Percentiles rank a stretch among this genome's conserved stretches.
These are phyloP conservation scores for Enteromius trimaculatus DNA, from an alignment of 2,797 vertebrate genomes.

Conservation along the genomic window DNA sequence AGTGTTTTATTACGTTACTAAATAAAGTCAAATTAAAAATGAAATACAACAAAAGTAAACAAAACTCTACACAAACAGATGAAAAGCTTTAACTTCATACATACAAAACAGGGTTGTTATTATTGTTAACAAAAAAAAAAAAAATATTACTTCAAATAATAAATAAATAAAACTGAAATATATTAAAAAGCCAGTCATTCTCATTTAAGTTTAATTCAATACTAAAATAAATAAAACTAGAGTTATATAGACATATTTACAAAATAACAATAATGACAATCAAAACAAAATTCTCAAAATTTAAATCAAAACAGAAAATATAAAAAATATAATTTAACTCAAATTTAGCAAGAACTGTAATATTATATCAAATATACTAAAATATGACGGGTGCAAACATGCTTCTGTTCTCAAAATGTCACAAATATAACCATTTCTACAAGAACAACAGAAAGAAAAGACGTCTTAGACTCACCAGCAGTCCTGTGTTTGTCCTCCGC, in stretches of 20 bases:
- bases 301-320: neutral
- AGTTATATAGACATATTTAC: neutral
- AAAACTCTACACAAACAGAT: neutral
- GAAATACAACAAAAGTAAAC: neutral
- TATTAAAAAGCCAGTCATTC: neutral
- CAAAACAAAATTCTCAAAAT: neutral
- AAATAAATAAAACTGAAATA: neutral
- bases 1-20: neutral
- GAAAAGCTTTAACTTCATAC: neutral
- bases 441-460: neutral
- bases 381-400: neutral
- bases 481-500: neutral
- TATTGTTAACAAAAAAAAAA: neutral
- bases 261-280: neutral
- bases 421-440: neutral
- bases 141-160: neutral
- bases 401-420: neutral
- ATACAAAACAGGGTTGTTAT: neutral
- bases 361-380: neutral
- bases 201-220: neutral
- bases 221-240: neutral
- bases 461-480: neutral
- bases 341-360: neutral
- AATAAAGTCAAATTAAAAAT: neutral
- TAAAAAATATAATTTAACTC: neutral